phyloP scores from a whole-genome alignment of 2,888 invertebrate genomes.

The Phytoseiulus persimilis region DNA sequence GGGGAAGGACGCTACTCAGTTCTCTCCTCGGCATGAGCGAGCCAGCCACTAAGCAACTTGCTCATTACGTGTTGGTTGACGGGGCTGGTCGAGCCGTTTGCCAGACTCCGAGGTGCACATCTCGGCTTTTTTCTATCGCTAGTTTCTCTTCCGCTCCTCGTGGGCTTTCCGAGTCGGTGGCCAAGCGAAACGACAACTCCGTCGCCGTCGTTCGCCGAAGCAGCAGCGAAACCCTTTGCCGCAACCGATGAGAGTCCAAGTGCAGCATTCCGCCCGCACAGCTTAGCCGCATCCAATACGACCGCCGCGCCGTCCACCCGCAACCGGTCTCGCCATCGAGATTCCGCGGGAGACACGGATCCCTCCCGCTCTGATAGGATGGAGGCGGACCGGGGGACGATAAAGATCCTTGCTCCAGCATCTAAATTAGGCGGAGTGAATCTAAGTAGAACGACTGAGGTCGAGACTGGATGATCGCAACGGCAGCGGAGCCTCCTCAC shows the following conservation, averaged over 20 bases:
- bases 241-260: neutral
- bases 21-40: neutral
- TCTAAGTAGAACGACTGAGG: too few species aligned
- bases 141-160: neutral
- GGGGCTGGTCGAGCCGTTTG: neutral
- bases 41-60: neutral
- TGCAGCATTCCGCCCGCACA: neutral
- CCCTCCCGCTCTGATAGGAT: neutral
- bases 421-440: neutral
- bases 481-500: too few species aligned
- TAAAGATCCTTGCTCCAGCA: neutral
- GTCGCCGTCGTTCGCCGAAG: neutral
- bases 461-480: too few species aligned
- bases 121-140: neutral
- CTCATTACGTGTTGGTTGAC: neutral
- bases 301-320: neutral
- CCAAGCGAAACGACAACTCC: neutral
- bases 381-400: neutral
- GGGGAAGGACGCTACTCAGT: neutral
- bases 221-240: neutral
- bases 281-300: too few species aligned
- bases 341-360: neutral
- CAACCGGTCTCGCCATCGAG: neutral
- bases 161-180: neutral
- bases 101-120: neutral